Evolutionary conservation across 2,888 invertebrate genomes (phyloP).

Genomic region (Oasisia sp.): DNA sequence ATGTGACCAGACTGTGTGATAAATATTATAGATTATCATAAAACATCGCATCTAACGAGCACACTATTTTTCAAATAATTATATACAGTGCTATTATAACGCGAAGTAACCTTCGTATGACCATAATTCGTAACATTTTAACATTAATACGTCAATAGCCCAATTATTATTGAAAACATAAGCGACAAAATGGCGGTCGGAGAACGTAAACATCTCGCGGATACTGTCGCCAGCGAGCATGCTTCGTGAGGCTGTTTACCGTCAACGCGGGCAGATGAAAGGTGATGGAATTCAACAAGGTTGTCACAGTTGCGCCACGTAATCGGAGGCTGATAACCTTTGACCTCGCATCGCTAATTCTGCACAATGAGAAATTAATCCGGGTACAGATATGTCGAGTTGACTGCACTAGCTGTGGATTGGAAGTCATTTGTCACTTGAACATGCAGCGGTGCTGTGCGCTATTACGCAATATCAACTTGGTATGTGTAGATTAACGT

Average conservation of each 20-base stretch:
- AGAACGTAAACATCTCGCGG: background rate
- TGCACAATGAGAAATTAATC: conserved; percentile 17
- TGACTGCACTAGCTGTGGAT: background rate
- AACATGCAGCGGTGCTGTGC: background rate
- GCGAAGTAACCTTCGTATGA: background rate
- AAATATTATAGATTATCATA: background rate
- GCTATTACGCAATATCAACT: background rate
- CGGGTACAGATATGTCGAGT: background rate
- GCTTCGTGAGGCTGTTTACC: background rate
- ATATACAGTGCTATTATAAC: background rate
- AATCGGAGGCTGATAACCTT: background rate
- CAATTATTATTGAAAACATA: background rate
- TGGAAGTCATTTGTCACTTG: background rate
- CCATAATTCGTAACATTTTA: background rate
- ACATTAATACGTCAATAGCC: background rate
- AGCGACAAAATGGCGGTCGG: background rate
- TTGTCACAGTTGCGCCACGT: background rate
- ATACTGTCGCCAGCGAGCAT: background rate
- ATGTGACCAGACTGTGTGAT: background rate
- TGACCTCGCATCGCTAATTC: background rate
- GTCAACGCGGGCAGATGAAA: background rate
- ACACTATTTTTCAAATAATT: background rate
- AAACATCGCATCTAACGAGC: background rate
- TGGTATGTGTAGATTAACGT: no score
- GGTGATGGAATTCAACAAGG: background rate